These are phyloP conservation scores for Sebastes schlegelii DNA, from an alignment of 2,113 vertebrate species.

Conservation along the genomic window DNA sequence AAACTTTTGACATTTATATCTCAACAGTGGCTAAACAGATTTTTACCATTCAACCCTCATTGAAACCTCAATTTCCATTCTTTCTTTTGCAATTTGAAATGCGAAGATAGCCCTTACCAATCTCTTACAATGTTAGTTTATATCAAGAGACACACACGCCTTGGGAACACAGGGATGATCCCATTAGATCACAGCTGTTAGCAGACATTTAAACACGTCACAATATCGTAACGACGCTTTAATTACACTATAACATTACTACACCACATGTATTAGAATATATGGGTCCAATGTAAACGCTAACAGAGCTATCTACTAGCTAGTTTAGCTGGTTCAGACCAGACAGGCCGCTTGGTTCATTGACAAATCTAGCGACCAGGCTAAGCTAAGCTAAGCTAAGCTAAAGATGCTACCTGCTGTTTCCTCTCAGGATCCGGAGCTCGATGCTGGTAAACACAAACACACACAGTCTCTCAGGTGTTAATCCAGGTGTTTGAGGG, in stretches of 20 bases:
- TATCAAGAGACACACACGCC: neutral
- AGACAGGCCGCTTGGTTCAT: slow-evolving; percentile 6
- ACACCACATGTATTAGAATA: neutral
- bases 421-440: slow-evolving; percentile 9
- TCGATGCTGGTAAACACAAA: slow-evolving; percentile 8
- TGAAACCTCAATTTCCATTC: neutral
- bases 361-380: slow-evolving; percentile 8
- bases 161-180: neutral
- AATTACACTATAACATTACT: neutral
- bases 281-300: neutral
- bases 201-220: neutral
- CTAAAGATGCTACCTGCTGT: slow-evolving; percentile 65
- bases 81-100: too few species aligned
- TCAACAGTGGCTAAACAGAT: too few species aligned
- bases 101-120: too few species aligned
- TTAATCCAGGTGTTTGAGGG: neutral
- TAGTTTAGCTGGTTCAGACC: neutral
- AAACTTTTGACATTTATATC: too few species aligned
- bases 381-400: slow-evolving; percentile 44
- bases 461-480: neutral
- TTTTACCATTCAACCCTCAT: neutral
- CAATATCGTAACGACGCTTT: neutral
- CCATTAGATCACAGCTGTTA: neutral
- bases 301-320: neutral
- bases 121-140: neutral